phyloP scores from a whole-genome alignment of 2,113 vertebrate species.

The Scolopax mira region DNA sequence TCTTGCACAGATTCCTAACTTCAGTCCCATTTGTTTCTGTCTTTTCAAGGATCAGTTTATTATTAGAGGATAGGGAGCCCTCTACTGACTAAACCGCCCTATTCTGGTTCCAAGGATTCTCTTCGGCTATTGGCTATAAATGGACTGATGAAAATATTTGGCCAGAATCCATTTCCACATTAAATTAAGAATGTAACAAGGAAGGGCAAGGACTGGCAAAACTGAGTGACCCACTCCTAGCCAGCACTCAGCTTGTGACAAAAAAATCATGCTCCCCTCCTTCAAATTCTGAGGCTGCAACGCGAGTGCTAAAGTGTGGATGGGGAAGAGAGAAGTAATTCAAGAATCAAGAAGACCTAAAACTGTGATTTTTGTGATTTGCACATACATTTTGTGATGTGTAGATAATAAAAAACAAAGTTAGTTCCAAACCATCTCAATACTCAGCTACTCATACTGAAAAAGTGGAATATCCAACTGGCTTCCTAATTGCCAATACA shows the following conservation, averaged over 20 bases:
- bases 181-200: background rate
- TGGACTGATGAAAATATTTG: background rate
- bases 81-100: conserved; percentile 3
- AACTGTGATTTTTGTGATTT: background rate
- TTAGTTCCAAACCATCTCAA: background rate
- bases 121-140: background rate
- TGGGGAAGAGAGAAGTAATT: background rate
- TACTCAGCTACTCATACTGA: background rate
- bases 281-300: background rate
- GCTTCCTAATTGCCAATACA: background rate
- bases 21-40: background rate
- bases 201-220: background rate
- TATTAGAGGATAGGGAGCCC: background rate
- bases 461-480: accelerated
- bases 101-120: background rate
- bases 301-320: background rate
- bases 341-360: background rate
- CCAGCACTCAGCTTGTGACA: background rate
- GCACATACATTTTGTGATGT: background rate
- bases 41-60: background rate
- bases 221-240: background rate
- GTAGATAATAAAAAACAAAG: background rate
- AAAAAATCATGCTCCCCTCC: background rate
- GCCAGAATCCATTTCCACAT: background rate
- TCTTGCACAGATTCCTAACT: background rate